Evolutionary conservation across 2,113 vertebrate genomes (phyloP).

Genomic region (Aspiorhynchus laticeps): DNA sequence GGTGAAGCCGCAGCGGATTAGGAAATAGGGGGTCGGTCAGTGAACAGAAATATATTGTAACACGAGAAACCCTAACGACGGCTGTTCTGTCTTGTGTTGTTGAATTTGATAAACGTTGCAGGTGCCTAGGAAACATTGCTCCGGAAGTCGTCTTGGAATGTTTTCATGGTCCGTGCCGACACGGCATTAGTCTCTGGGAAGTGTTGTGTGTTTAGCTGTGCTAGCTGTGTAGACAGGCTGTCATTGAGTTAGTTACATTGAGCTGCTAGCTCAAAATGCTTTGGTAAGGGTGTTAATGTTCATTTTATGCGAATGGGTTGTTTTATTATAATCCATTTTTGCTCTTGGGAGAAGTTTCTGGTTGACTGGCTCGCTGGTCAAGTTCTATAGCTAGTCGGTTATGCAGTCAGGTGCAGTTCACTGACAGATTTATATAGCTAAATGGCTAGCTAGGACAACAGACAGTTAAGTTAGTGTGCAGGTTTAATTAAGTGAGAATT

Average conservation of each 20-base stretch:
- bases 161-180: slow-evolving; percentile 33
- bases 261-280: slow-evolving; percentile 19
- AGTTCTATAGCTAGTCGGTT: slow-evolving; percentile 14
- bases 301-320: neutral
- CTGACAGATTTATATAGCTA: neutral
- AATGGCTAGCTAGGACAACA: slow-evolving; percentile 18
- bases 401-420: slow-evolving; percentile 32
- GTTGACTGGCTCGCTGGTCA: neutral
- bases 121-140: neutral
- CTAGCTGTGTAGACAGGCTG: slow-evolving; percentile 28
- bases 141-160: neutral
- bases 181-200: neutral
- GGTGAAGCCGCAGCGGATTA: slow-evolving; percentile 55
- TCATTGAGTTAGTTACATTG: slow-evolving; percentile 20
- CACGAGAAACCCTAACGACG: slow-evolving; percentile 49
- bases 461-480: neutral
- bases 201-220: slow-evolving; percentile 31
- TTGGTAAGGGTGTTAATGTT: neutral
- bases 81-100: neutral
- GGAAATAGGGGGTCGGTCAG: slow-evolving; percentile 64
- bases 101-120: neutral
- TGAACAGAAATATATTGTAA: slow-evolving; percentile 54
- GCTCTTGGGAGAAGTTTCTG: slow-evolving; percentile 5
- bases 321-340: neutral
- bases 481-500: neutral